phyloP scores from a whole-genome alignment of 1,140 invertebrate species.

The Holotrichia oblita region DNA sequence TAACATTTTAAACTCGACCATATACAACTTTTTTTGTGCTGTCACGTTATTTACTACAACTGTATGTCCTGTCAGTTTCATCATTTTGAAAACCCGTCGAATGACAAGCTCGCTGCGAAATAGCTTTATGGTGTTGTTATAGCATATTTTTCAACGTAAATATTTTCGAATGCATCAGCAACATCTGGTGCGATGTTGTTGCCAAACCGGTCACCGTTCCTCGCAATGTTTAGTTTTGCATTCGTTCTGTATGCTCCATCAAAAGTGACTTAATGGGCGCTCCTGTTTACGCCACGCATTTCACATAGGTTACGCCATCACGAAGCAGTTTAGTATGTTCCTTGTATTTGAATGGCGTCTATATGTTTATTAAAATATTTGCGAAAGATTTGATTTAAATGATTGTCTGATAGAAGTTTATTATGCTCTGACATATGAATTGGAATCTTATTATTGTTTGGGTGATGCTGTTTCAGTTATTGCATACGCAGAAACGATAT shows the following conservation, averaged over 20 bases:
- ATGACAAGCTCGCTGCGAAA: neutral
- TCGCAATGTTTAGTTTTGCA: constrained; percentile 5
- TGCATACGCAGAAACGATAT: neutral
- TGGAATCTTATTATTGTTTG: neutral
- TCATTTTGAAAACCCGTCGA: no score
- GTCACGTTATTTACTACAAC: no score
- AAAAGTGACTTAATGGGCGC: constrained; percentile 2
- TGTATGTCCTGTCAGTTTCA: no score
- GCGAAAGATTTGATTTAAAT: neutral
- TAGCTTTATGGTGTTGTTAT: neutral
- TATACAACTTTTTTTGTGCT: no score
- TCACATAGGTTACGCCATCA: neutral
- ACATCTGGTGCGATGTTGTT: neutral
- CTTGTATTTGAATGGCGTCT: neutral
- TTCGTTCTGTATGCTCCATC: neutral
- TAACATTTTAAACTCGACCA: no score
- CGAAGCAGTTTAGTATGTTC: neutral
- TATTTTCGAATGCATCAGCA: neutral
- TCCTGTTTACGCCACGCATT: neutral
- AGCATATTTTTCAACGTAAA: neutral
- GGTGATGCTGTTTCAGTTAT: neutral
- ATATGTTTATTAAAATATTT: neutral
- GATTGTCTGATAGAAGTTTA: neutral
- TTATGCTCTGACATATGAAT: neutral
- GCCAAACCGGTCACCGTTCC: constrained; percentile 3